Evolutionary conservation across 2,113 vertebrate genomes (phyloP).

Genomic region (Laterallus jamaicensis): DNA sequence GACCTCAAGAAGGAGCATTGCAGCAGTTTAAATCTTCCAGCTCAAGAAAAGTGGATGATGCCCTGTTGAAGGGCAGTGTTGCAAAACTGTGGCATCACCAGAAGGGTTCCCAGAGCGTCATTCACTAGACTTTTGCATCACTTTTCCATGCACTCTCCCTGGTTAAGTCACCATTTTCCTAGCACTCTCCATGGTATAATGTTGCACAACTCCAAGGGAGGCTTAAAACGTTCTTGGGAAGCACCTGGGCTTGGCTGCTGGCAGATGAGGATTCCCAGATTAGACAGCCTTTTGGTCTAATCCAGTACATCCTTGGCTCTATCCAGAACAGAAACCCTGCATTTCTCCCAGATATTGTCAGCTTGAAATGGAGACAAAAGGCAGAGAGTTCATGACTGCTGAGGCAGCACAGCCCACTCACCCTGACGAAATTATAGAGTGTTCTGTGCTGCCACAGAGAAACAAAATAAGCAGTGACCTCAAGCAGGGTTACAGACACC

Average conservation of each 20-base stretch:
- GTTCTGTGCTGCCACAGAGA: background rate
- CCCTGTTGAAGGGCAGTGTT: accelerated
- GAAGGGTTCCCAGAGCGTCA: background rate
- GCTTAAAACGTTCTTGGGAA: background rate
- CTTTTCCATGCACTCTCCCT: background rate
- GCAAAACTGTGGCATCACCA: background rate
- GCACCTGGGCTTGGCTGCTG: background rate
- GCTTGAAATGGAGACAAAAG: background rate
- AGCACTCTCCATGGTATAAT: background rate
- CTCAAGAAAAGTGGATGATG: background rate
- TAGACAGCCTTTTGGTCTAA: background rate
- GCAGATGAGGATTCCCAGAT: background rate
- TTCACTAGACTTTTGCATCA: background rate
- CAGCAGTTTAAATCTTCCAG: background rate
- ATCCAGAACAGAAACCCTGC: background rate
- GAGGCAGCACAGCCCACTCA: background rate
- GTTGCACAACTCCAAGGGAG: background rate
- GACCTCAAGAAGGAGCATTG: background rate
- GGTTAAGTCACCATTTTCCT: slow-evolving; percentile 11
- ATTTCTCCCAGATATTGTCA: background rate
- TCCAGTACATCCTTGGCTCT: background rate
- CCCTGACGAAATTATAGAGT: background rate
- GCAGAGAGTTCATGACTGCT: background rate
- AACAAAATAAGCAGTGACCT: background rate
- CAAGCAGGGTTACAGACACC: background rate